Base-by-base conservation (phyloP, 2,797 vertebrate genomes). In the Rhinatrema bivittatum region DNA sequence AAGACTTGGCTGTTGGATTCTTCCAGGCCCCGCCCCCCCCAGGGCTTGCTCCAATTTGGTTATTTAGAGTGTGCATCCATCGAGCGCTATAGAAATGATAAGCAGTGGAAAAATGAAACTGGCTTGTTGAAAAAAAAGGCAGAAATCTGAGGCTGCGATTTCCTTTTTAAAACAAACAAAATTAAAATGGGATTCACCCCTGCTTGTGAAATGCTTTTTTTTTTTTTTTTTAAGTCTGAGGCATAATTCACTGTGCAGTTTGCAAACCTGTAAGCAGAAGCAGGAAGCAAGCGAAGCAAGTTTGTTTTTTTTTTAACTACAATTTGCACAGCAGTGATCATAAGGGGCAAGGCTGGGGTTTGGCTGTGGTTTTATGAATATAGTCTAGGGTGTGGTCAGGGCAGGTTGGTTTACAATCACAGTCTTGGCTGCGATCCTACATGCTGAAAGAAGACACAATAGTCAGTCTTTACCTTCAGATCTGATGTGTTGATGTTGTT, bases 301-400 rank as follows among this genome's bases (percentile, higher is more conserved):
- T 10, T 30, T 36, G 3, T 3, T 52, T 30, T 34, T 5, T 58
- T 38, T n/a, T 14, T 18, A 30, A 24, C 19, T 15, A 27, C 6
- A 5, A 16, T 5, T 31, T 39, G 16, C 19, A 26, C 16, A 33
- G 25, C 30, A 2, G 16, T 13, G 28, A 25, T 25, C 6, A 22
- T 24, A 16, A 15, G 38, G 32, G 39, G 25, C 29, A 16, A n/a
- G 47, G 39, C 36, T 21, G 25, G 44, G 55, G 26, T 40, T 40
- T 18, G 53, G 46, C 36, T 21, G 49, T 3, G 26, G 44, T 40
- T 53, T 31, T 29, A 10, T 39, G 42, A 51, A 52, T 48, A 44
- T 46, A 45, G 52, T 32, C 45, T 39, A 15, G 60, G 60, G 55
- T 44, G 60, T 46, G 60, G 50, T 36, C 36, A 15, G 25, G 36